These are phyloP conservation scores for Eptesicus fuscus DNA, from an alignment of 2,113 vertebrate species.

Conservation along the genomic window DNA sequence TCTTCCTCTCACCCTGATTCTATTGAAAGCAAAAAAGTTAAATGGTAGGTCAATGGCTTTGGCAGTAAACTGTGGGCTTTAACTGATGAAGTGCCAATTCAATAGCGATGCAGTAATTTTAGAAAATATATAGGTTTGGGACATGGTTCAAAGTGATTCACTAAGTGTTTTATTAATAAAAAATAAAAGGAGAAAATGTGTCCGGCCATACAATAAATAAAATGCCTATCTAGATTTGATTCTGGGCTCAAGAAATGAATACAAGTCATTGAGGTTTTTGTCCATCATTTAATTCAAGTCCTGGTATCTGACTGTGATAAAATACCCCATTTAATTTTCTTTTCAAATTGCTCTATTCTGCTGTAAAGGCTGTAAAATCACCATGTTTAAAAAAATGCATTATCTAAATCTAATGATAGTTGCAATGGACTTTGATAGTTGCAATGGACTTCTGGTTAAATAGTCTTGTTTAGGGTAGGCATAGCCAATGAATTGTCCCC, in stretches of 20 bases:
- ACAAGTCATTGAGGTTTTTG: neutral
- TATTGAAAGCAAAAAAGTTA: constrained; percentile 52
- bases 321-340: neutral
- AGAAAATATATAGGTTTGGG: constrained; percentile 43
- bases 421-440: neutral
- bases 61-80: constrained; percentile 8
- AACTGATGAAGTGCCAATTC: constrained; percentile 44
- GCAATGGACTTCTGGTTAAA: neutral
- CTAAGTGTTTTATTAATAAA: constrained; percentile 46
- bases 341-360: neutral
- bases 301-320: neutral
- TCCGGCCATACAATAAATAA: neutral
- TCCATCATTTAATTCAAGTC: neutral
- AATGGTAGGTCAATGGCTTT: constrained; percentile 50
- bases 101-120: constrained; percentile 35
- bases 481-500: neutral
- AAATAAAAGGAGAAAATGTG: neutral
- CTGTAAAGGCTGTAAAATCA: neutral
- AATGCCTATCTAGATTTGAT: neutral
- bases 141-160: constrained; percentile 33
- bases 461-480: neutral
- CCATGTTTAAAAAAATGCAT: neutral
- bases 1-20: neutral
- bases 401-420: neutral
- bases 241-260: constrained; percentile 7